Base-by-base conservation (phyloP, 2,113 vertebrate genomes). In the Heterotis niloticus region DNA sequence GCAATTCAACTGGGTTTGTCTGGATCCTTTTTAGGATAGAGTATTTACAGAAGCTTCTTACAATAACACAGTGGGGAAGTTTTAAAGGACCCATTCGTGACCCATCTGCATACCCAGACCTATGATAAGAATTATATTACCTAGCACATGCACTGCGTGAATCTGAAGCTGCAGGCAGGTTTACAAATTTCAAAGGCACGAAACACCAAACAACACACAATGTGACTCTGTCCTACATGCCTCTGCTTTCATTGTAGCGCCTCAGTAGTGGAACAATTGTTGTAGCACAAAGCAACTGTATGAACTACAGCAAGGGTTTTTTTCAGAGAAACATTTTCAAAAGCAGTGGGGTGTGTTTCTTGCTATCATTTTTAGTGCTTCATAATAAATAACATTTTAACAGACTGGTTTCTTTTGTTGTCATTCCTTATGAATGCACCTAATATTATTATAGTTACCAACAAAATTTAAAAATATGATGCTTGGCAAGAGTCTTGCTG, bases 121-220 rank as follows among this genome's bases (percentile, higher is more conserved):
- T 16, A 17, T 34, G 23, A 5, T 28, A 11, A n/a, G n/a, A 20
- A 65, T 76, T 12, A 28, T 79, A 69, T 62, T 57, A 62, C 18
- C 5, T 23, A 44, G 7, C 34, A 44, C 34, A 7, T 29, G 24
- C n/a, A 28, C 20, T 44, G 24, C 12, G 13, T 23, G 70, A 66
- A 51, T 64, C 64, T 34, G 71, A 52, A 56, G 66, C 66, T 66
- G 66, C 34, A 44, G 3, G 7, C 34, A 44, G 34, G 34, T 44
- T 44, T 44, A 44, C 34, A 44, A 71, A 64, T 28, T 79, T 79
- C 62, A 56, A n/a, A 74, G 81, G 75, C 67, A 78, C 65, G 66
- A 80, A 80, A 75, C 23, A 64, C 64, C 56, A 81, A 77, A 78
- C 73, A 74, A 83, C 80, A 71, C 28, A 44, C 28, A 76, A 23